Base-by-base conservation (phyloP, 2,888 invertebrate species). In the Cryptosula pallasiana region DNA sequence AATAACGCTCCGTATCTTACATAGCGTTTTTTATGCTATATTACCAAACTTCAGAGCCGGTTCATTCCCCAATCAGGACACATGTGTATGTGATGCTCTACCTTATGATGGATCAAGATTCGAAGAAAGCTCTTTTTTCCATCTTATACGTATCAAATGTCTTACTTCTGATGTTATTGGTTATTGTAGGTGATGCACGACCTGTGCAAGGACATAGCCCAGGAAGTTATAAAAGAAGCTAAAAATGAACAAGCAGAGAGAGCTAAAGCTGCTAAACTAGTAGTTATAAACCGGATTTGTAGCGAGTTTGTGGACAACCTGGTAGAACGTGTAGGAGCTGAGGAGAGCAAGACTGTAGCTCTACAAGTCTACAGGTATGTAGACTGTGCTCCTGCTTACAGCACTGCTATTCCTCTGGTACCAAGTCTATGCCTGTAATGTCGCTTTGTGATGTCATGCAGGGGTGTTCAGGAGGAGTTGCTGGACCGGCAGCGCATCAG, bases 381-480 rank as follows among this genome's bases (percentile, higher is more conserved):
- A n/a, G n/a, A n/a, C n/a, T n/a, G n/a, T n/a, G n/a, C n/a, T n/a
- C n/a, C n/a, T n/a, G n/a, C n/a, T n/a, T n/a, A n/a, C n/a, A n/a
- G n/a, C n/a, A n/a, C n/a, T n/a, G n/a, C n/a, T n/a, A n/a, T n/a
- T n/a, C n/a, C n/a, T n/a, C n/a, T n/a, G n/a, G n/a, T n/a, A n/a
- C n/a, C n/a, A n/a, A n/a, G 20, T 45, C 20, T 9, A 45, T 45
- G 45, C 45, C 20, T 45, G 45, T 45, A 45, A 45, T 45, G 20
- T 45, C 9, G 20, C 20, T 9, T 45, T 45, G 45, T 45, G 45
- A 45, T 45, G 9, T 13, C 45, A 20, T 75, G 27, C 74, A 80
- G 80, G 71, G 78, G 77, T 57, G 77, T 78, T 0, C 73, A 79
- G 36, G 76, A 75, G 1, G 72, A 78, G 71, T 73, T 79, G 71